These are phyloP conservation scores for Torymus tubicola DNA, from an alignment of 2,888 invertebrate species.

Conservation along the genomic window DNA sequence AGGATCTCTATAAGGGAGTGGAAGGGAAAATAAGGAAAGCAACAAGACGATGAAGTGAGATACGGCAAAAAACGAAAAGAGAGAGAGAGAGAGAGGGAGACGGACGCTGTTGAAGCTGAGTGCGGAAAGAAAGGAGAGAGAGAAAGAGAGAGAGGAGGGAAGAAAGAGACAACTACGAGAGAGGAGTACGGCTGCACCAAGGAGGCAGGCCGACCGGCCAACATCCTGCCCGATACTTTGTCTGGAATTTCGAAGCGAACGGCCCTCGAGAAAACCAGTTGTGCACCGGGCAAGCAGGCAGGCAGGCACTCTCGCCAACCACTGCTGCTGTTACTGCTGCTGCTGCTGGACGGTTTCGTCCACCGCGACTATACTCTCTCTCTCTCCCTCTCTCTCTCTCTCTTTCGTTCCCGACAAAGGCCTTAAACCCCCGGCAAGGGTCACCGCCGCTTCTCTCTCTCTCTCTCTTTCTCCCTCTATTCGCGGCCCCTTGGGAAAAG, in stretches of 20 bases:
- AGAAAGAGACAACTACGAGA: conserved; percentile 29
- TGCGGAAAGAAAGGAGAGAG: conserved; percentile 23
- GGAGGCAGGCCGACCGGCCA: conserved; percentile 60
- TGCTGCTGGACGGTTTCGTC: conserved; percentile 52
- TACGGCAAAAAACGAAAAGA: conserved; percentile 38
- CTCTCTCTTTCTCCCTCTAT: neutral
- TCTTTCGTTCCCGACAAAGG: conserved; percentile 60
- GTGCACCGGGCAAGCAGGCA: conserved; percentile 47
- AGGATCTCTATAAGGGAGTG: conserved; percentile 42
- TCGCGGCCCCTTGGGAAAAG: conserved; percentile 43
- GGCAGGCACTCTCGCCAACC: conserved; percentile 40
- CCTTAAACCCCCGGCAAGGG: conserved; percentile 59
- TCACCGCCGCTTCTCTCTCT: conserved; percentile 37
- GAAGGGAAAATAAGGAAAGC: conserved; percentile 48
- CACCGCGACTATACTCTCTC: conserved; percentile 21
- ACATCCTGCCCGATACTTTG: conserved; percentile 68
- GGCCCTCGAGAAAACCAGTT: conserved; percentile 65
- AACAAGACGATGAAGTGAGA: conserved; percentile 45
- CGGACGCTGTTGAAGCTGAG: neutral
- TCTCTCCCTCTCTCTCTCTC: no score
- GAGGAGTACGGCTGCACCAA: conserved; percentile 29
- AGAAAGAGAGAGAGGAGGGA: conserved; percentile 43
- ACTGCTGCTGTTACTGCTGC: no score
- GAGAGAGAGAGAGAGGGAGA: conserved; percentile 41
- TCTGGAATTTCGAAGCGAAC: conserved; percentile 67